Evolutionary conservation across 1,140 invertebrate species (phyloP), one percentile per base, ranked within the genome.

Genomic region (Bombus waltoni): DNA sequence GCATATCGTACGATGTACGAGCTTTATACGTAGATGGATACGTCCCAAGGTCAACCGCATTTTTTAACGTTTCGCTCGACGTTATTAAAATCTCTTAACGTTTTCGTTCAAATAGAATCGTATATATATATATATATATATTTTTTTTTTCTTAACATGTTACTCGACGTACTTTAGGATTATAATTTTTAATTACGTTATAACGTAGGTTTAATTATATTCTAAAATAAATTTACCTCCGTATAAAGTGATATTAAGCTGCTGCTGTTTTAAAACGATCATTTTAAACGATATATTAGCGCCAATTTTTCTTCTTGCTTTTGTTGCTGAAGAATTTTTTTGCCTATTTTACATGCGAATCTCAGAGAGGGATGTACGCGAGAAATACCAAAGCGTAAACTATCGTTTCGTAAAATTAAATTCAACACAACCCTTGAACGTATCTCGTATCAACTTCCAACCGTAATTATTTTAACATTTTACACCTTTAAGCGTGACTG

Each of bases 341-440:
- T 53, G 0, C 32, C 32, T 8, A 53, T 53, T 53, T 53, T 53
- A 53, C 47, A 53, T 22, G 1, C 18, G 18, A 53, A 53, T 22
- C 6, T 1, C 47, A 22, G 47, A 53, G 6, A 53, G 0, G 18
- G 0, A 42, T 44, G 5, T 13, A 47, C 0, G 1, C 0, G 47
- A 47, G 18, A 53, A 53, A 53, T 53, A 53, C 18, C 47, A 53
- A 53, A 53, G 18, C 5, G 47, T 18, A 53, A 18, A 53, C 47
- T 53, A 18, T 22, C 6, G 47, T 6, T 53, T 53, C 47, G 18
- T 53, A 53, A 22, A 18, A 53, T 53, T 53, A 53, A 1, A 53
- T 18, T 15, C 18, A 22, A 53, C 32, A 32, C 32, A 32, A 32
- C 32, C 32, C 32, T 32, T 32, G 32, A 32, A 32, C 18, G 18